Conservation (phyloP, 2,888 invertebrate species). For the Brenthis daphne region DNA sequence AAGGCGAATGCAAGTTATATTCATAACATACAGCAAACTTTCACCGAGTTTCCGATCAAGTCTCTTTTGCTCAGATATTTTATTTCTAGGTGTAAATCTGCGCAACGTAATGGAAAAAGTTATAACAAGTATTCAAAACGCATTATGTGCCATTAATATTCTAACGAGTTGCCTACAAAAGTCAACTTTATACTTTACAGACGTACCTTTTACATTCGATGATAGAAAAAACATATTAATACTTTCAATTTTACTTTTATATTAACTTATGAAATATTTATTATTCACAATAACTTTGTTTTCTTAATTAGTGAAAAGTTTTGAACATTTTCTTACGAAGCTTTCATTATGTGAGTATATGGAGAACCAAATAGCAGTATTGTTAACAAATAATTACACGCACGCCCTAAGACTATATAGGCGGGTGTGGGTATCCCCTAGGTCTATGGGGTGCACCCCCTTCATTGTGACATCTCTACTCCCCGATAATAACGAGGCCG, state of each 20-base stretch:
- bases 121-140: constrained; percentile 79
- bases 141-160: constrained; percentile 79
- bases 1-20: constrained; percentile 28
- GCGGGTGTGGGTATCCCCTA: constrained; percentile 19
- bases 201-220: constrained; percentile 5
- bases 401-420: constrained; percentile 18
- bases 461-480: constrained; percentile 39
- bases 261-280: background rate
- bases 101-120: constrained; percentile 78
- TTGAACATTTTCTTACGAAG: background rate
- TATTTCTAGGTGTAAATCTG: constrained; percentile 69
- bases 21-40: constrained; percentile 58
- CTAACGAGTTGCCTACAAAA: constrained; percentile 64
- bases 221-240: background rate
- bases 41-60: constrained; percentile 54
- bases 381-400: constrained; percentile 24
- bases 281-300: background rate
- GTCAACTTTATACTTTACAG: constrained; percentile 13
- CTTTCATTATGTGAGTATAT: background rate
- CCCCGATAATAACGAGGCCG: constrained; percentile 41
- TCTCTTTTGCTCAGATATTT: constrained; percentile 62
- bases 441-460: constrained; percentile 20
- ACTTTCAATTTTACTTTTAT: constrained; percentile 6
- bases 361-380: constrained; percentile 13
- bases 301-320: background rate